Conservation (phyloP, 2,888 invertebrate species). For the Pyrrhia umbra region DNA sequence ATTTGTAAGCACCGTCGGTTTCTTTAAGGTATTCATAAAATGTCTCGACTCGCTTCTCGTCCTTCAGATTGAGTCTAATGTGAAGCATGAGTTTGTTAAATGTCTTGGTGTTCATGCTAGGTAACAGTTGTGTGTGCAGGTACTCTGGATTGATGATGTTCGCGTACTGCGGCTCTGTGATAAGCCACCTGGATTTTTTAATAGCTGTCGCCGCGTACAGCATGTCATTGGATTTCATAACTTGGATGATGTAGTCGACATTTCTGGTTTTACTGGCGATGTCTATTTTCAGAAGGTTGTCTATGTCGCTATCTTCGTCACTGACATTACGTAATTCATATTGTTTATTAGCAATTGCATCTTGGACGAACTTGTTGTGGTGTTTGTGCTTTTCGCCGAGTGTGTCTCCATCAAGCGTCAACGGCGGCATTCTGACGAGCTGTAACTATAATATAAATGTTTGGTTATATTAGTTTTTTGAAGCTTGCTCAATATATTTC, state of each 20-base stretch:
- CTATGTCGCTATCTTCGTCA: conserved; percentile 68
- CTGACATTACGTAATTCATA: conserved; percentile 61
- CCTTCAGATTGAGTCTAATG: conserved; percentile 76
- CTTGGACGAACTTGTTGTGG: conserved; percentile 70
- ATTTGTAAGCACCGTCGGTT: conserved; percentile 69
- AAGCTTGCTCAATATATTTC: too few species aligned
- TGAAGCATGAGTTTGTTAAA: conserved; percentile 75
- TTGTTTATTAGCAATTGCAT: conserved; percentile 58
- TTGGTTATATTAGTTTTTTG: too few species aligned
- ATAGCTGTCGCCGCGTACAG: conserved; percentile 79
- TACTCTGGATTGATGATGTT: conserved; percentile 79
- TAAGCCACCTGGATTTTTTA: conserved; percentile 76
- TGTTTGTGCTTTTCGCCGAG: conserved; percentile 73
- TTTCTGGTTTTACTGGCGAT: conserved; percentile 72
- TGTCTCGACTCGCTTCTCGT: conserved; percentile 74
- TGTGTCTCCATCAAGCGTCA: conserved; percentile 56
- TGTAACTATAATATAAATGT: conserved; percentile 46
- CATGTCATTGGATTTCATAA: conserved; percentile 76
- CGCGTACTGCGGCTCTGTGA: conserved; percentile 75
- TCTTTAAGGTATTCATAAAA: conserved; percentile 76
- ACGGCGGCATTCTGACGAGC: conserved; percentile 63
- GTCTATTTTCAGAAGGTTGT: conserved; percentile 78
- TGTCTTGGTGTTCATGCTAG: conserved; percentile 76
- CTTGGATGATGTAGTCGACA: conserved; percentile 73
- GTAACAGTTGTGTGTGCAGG: conserved; percentile 72